These are phyloP conservation scores for Oasisia sp. DNA, from an alignment of 2,888 invertebrate genomes.

Conservation along the genomic window DNA sequence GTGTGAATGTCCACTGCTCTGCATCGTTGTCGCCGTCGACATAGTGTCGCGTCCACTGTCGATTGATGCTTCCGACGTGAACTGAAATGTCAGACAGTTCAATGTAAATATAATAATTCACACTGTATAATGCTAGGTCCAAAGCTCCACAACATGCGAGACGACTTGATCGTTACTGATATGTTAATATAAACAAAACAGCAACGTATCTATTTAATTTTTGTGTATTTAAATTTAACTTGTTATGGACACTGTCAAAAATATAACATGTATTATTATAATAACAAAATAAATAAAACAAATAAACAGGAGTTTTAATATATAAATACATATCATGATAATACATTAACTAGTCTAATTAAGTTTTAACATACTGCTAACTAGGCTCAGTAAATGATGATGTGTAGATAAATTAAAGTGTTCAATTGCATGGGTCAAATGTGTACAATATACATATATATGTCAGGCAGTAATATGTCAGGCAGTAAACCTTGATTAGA, in stretches of 20 bases:
- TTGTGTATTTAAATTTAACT: too few species aligned
- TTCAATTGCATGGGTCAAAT: background rate
- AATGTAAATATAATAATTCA: background rate
- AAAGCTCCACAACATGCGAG: too few species aligned
- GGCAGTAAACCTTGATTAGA: background rate
- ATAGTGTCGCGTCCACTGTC: conserved; percentile 64
- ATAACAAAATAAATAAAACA: too few species aligned
- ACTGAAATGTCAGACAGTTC: background rate
- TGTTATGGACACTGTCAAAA: too few species aligned
- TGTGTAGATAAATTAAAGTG: background rate
- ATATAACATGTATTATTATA: too few species aligned
- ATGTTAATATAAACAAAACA: background rate
- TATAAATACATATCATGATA: too few species aligned
- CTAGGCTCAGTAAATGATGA: background rate
- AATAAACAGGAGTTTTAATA: too few species aligned
- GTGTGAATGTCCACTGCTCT: background rate
- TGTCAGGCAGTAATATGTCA: background rate
- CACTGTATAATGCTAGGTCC: too few species aligned
- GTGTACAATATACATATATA: background rate
- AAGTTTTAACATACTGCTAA: too few species aligned
- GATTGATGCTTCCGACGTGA: conserved; percentile 53
- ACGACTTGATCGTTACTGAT: too few species aligned
- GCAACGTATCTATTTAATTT: too few species aligned
- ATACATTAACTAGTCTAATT: too few species aligned
- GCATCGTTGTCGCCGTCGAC: conserved; percentile 41